A percentile compares a stretch with the other conserved stretches of the same genome.
phyloP scores from a whole-genome alignment of 2,888 invertebrate species.

The Lithodes maja region DNA sequence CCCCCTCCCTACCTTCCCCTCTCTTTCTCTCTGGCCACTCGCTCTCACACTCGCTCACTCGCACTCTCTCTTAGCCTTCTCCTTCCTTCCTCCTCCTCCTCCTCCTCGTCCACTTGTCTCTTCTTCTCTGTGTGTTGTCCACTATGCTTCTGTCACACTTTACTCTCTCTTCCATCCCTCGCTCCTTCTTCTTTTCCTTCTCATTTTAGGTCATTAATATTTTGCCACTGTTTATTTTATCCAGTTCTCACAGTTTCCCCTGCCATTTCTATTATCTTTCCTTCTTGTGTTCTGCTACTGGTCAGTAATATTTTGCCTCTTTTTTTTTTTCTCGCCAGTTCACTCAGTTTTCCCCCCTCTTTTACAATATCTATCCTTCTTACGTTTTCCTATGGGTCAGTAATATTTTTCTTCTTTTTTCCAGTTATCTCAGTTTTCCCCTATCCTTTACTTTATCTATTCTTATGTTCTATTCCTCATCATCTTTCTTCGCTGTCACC shows the following conservation, averaged over 20 bases:
- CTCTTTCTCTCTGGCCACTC: background rate
- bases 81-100: background rate
- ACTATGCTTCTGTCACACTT: background rate
- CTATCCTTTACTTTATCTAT: too few species aligned
- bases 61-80: background rate
- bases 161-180: background rate
- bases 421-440: too few species aligned
- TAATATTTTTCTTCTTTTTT: too few species aligned
- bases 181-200: background rate
- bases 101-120: background rate
- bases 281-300: background rate
- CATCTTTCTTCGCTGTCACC: too few species aligned
- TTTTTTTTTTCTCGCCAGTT: too few species aligned
- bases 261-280: background rate
- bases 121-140: background rate
- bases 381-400: too few species aligned
- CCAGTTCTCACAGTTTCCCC: background rate
- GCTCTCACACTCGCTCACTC: background rate
- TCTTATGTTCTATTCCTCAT: too few species aligned
- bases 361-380: too few species aligned
- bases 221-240: background rate
- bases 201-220: too few species aligned
- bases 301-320: background rate
- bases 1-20: background rate
- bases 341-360: too few species aligned